These are phyloP conservation scores for Subanguina moxae DNA, from an alignment of 1,140 invertebrate genomes.

Conservation along the genomic window DNA sequence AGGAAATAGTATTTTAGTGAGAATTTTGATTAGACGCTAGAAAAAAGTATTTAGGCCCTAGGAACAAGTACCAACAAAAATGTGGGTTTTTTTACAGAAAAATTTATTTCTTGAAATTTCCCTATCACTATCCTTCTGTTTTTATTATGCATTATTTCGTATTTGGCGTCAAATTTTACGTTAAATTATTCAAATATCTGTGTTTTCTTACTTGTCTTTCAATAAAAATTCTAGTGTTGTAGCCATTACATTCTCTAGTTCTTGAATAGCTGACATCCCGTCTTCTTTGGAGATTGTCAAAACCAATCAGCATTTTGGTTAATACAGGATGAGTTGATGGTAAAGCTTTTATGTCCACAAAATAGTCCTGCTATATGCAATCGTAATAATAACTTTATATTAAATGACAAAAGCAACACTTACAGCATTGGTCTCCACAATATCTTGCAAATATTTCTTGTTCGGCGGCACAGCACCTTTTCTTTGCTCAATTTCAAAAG, in stretches of 20 bases:
- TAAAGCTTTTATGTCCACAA: constrained; percentile 16
- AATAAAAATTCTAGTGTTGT: constrained; percentile 19
- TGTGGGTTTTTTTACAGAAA: too few relatives aligned
- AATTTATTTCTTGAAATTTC: too few relatives aligned
- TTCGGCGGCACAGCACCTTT: background rate
- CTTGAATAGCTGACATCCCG: constrained; percentile 30
- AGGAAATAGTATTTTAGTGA: too few relatives aligned
- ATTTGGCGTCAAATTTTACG: too few relatives aligned
- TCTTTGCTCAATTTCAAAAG: background rate
- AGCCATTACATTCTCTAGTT: constrained; percentile 21
- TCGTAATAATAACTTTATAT: background rate
- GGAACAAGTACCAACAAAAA: too few relatives aligned
- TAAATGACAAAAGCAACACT: background rate
- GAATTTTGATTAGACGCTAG: too few relatives aligned
- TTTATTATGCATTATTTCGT: too few relatives aligned
- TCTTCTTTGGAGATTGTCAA: constrained; percentile 27
- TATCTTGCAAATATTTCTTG: constrained; percentile 20
- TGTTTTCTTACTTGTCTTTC: constrained; percentile 12
- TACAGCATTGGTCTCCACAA: constrained; percentile 29
- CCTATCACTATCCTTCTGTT: too few relatives aligned
- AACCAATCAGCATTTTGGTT: constrained; percentile 36
- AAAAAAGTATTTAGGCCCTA: too few relatives aligned
- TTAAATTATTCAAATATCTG: too few relatives aligned
- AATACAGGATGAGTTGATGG: constrained; percentile 22
- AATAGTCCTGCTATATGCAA: constrained; percentile 17